Percentiles rank a stretch among this genome's conserved stretches.
These are phyloP conservation scores for Dryobotodes eremita DNA, from an alignment of 2,888 invertebrate species.

Conservation along the genomic window DNA sequence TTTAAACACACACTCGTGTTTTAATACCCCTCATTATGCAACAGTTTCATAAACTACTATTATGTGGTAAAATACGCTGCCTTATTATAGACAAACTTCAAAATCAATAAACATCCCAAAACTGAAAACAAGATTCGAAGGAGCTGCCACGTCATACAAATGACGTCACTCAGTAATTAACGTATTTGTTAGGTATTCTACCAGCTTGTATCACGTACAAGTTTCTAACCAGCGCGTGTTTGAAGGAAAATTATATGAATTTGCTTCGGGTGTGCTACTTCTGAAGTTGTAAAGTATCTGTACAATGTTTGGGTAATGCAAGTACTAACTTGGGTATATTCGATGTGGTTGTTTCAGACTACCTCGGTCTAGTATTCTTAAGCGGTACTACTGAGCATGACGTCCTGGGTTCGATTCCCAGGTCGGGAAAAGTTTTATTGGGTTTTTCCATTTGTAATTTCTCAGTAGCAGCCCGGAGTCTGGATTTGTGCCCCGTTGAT, in stretches of 20 bases:
- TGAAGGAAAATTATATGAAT: conserved; percentile 18
- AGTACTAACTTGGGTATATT: neutral
- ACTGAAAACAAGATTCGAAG: neutral
- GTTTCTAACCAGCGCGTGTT: conserved; percentile 24
- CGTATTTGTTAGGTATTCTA: conserved; percentile 31
- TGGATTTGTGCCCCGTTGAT: neutral
- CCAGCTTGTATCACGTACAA: conserved; percentile 21
- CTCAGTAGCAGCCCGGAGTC: neutral
- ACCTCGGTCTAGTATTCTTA: too few species aligned
- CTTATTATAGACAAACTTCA: neutral
- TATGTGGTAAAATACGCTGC: neutral
- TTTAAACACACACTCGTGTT: too few species aligned
- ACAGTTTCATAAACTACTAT: too few species aligned
- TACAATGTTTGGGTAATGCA: neutral
- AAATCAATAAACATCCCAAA: conserved; percentile 14
- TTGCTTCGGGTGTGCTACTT: conserved; percentile 1
- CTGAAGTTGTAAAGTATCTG: conserved; percentile 20
- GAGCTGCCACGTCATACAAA: conserved; percentile 10
- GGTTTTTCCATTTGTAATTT: neutral
- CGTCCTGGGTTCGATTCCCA: neutral
- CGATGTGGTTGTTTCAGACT: neutral
- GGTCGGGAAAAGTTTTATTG: neutral
- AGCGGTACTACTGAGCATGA: neutral
- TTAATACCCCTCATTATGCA: too few species aligned
- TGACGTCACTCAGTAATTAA: conserved; percentile 44